Conservation (phyloP, 2,113 vertebrate genomes). For the Gallinago undulata region DNA sequence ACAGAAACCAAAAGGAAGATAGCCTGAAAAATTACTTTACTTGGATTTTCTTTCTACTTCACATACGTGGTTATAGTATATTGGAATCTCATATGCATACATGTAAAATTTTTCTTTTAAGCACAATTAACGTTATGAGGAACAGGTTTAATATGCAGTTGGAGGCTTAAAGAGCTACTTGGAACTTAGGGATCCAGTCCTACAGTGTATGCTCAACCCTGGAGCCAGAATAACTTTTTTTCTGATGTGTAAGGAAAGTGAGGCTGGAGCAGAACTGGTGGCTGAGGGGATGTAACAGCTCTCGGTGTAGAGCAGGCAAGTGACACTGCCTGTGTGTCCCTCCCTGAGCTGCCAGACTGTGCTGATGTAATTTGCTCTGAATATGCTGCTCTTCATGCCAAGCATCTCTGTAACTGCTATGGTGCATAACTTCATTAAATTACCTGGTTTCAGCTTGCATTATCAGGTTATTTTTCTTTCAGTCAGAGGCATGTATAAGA, state of each 20-base stretch:
- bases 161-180: not conserved
- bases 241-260: accelerated
- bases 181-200: not conserved
- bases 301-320: not conserved
- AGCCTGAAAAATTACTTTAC: not conserved
- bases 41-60: not conserved
- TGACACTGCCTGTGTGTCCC: not conserved
- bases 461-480: not conserved
- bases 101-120: not conserved
- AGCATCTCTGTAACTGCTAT: not conserved
- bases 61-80: not conserved
- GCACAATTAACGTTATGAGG: not conserved
- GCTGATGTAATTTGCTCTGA: not conserved
- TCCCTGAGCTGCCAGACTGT: not conserved
- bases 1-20: not conserved
- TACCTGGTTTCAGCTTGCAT: not conserved
- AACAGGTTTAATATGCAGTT: not conserved
- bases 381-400: not conserved
- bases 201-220: not conserved
- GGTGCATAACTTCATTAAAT: not conserved
- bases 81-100: not conserved
- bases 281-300: not conserved
- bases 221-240: not conserved
- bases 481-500: not conserved
- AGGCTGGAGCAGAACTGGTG: not conserved